Evolutionary conservation across 2,888 invertebrate species (phyloP).

Genomic region (Gari tellinella): DNA sequence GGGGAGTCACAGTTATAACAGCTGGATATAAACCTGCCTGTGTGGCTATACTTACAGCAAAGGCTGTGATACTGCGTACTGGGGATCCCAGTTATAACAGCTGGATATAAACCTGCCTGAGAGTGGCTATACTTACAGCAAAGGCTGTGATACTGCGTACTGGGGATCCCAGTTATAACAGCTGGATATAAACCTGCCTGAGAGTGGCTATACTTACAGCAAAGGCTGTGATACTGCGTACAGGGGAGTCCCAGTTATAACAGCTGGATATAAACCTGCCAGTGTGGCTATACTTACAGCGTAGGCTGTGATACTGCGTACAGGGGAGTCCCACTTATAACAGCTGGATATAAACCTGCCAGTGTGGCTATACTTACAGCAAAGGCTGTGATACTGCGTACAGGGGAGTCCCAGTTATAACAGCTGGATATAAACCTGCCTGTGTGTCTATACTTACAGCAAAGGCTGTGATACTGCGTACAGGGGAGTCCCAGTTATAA

Average conservation of each 20-base stretch:
- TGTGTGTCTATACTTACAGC: slow-evolving; percentile 86
- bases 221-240: no score
- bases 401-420: slow-evolving; percentile 96
- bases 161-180: slow-evolving; percentile 98
- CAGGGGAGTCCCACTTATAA: slow-evolving; percentile 97
- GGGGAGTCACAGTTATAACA: slow-evolving; percentile 98
- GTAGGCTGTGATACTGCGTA: slow-evolving; percentile 92
- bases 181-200: slow-evolving; percentile 95
- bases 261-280: no score
- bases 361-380: slow-evolving; percentile 86
- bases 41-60: slow-evolving; percentile 88
- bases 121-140: slow-evolving; percentile 86
- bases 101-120: slow-evolving; percentile 96
- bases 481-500: slow-evolving; percentile 96
- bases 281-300: no score
- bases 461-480: slow-evolving; percentile 92
- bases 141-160: slow-evolving; percentile 92
- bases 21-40: slow-evolving; percentile 96
- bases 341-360: slow-evolving; percentile 97
- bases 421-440: slow-evolving; percentile 97
- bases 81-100: slow-evolving; percentile 98
- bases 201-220: no score
- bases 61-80: slow-evolving; percentile 90
- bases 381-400: slow-evolving; percentile 92
- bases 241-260: no score